These are phyloP conservation scores for Drosophila stalkeri DNA, from an alignment of 2,888 invertebrate species.

Conservation along the genomic window DNA sequence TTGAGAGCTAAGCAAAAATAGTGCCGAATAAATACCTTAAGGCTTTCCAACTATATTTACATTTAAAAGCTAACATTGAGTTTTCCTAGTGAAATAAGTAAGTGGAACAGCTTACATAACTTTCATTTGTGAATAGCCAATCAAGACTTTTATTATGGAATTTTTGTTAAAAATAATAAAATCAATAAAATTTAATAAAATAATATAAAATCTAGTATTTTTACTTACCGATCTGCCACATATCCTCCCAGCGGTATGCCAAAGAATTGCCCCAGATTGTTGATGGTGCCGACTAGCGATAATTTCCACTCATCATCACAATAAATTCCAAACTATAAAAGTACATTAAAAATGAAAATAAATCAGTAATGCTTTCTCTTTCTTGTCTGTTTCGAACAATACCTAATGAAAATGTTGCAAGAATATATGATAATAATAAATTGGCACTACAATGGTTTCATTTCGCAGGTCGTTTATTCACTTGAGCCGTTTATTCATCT, in stretches of 20 bases:
- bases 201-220: too few species aligned
- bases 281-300: constrained; percentile 90
- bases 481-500: constrained; percentile 29
- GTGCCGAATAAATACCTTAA: too few species aligned
- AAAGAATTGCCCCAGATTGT: constrained; percentile 90
- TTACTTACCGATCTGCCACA: constrained; percentile 88
- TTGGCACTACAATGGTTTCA: constrained; percentile 23
- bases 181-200: background rate
- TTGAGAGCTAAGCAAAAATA: too few species aligned
- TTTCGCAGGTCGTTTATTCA: constrained; percentile 46
- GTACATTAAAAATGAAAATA: constrained; percentile 13
- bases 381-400: background rate
- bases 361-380: background rate
- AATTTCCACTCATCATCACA: constrained; percentile 88
- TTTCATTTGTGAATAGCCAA: too few species aligned
- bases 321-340: constrained; percentile 79
- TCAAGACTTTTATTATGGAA: too few species aligned
- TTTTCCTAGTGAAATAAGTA: too few species aligned
- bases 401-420: constrained; percentile 36
- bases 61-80: too few species aligned
- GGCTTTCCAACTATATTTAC: too few species aligned
- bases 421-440: constrained; percentile 17
- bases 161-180: background rate
- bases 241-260: constrained; percentile 89
- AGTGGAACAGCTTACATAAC: too few species aligned